Percentiles rank a stretch among this genome's conserved stretches.
Conservation (phyloP, 2,113 vertebrate genomes). For the Entomyzon cyanotis region DNA sequence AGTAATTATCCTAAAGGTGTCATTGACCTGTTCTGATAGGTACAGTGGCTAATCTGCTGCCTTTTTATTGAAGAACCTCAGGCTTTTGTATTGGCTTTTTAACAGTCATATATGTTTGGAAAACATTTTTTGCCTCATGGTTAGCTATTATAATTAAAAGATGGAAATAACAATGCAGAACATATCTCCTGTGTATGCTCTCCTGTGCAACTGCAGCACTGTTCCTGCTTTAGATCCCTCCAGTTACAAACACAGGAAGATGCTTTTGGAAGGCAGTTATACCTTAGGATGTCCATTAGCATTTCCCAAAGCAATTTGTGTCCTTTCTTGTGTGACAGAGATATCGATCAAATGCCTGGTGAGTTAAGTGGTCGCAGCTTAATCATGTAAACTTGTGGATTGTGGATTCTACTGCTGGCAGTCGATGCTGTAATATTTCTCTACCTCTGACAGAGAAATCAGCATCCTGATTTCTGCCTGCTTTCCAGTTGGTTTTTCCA, state of each 20-base stretch:
- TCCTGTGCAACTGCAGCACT: not conserved
- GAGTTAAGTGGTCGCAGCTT: not conserved
- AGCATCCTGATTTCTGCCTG: not conserved
- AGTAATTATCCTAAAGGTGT: not conserved
- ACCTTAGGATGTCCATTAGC: not conserved
- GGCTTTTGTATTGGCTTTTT: not conserved
- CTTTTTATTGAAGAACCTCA: not conserved
- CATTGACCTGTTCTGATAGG: not conserved
- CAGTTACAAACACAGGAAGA: not conserved
- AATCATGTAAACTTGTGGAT: not conserved
- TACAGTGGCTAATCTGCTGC: not conserved
- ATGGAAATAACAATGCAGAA: not conserved
- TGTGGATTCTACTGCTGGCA: not conserved
- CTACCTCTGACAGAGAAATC: not conserved
- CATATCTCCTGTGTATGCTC: not conserved
- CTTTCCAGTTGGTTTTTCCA: not conserved
- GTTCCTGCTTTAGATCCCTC: not conserved
- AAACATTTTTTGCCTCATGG: not conserved
- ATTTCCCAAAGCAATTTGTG: conserved; percentile 13
- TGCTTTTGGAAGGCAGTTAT: not conserved
- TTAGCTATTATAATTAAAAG: not conserved
- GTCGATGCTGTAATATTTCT: not conserved
- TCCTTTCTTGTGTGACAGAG: not conserved
- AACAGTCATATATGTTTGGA: not conserved
- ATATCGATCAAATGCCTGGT: not conserved